Evolutionary conservation across 2,888 invertebrate genomes (phyloP), one percentile per base, ranked within the genome.

Genomic region (Epirrhoe tristata): DNA sequence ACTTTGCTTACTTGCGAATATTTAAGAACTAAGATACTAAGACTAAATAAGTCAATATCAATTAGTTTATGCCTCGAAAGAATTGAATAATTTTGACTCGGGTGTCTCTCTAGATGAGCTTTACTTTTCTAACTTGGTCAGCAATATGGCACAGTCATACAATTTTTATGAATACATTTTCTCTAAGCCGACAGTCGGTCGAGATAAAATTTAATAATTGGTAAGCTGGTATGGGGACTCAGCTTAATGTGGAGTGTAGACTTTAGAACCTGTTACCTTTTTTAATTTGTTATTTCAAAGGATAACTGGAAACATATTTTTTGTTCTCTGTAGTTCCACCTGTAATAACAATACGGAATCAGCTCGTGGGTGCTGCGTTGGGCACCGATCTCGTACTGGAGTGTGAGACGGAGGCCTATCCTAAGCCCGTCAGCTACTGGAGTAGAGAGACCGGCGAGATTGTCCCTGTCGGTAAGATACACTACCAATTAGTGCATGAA

Each of bases 361-460:
- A 97, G 87, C 90, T 97, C 74, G 96, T 98, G 12, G 97, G 97
- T 0, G 97, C 96, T 0, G 95, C 95, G 17, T 94, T 96, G 65
- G 96, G 96, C 14, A 95, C 96, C 64, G 95, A 96, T 74, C 94
- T 97, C 67, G 95, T 96, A 3, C 88, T 98, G 71, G 97, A 97
- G 83, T 98, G 98, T 78, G 95, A 96, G 81, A 97, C 97, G 0
- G 97, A 97, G 79, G 97, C 97, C 0, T 97, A 95, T 87, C 98
- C 98, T 2, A 97, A 96, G 83, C 97, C 97, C 36, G 97, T 97
- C 76, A 97, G 97, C 88, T 97, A 97, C 85, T 98, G 97, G 98
- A 96, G 95, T 68, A 94, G 96, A 76, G 96, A 96, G 77, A 94
- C 93, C 46, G 96, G 96, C 39, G 96, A 96, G 81, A 97, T 97